phyloP scores from a whole-genome alignment of 2,113 vertebrate species.

The Carassius gibelio region DNA sequence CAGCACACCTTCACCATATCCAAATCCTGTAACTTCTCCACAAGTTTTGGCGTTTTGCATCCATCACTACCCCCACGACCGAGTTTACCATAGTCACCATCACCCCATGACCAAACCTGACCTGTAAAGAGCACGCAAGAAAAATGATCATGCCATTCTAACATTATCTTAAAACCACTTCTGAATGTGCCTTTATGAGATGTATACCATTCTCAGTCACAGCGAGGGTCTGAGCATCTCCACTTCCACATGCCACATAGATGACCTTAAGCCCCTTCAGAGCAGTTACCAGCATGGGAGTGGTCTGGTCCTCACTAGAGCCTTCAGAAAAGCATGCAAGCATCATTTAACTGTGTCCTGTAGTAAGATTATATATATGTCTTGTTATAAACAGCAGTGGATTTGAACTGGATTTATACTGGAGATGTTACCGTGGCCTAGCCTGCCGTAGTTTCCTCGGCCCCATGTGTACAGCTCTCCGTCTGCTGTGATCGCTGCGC shows the following conservation, averaged over 20 bases:
- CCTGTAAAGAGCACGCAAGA: constrained; percentile 70
- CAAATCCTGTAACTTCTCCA: constrained; percentile 95
- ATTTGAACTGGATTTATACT: neutral
- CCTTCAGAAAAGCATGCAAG: constrained; percentile 69
- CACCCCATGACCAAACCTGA: constrained; percentile 99
- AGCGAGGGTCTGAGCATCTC: constrained; percentile 94
- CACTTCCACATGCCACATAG: constrained; percentile 93
- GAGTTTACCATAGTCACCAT: constrained; percentile 96
- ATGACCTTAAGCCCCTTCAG: constrained; percentile 94
- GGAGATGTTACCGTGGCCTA: constrained; percentile 86
- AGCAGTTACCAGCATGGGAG: constrained; percentile 92
- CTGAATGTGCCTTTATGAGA: neutral
- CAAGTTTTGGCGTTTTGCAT: constrained; percentile 94
- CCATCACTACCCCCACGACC: constrained; percentile 96
- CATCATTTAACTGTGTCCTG: neutral
- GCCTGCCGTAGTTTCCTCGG: constrained; percentile 93
- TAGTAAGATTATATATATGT: neutral
- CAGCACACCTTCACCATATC: constrained; percentile 93
- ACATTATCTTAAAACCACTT: neutral
- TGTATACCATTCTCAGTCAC: constrained; percentile 92
- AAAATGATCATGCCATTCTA: neutral
- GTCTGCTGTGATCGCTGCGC: constrained; percentile 91
- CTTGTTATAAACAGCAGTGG: neutral
- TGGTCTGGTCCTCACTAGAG: constrained; percentile 95
- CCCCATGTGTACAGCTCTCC: constrained; percentile 97